Evolutionary conservation across 2,797 vertebrate genomes (phyloP).

Genomic region (Chrysocyon brachyurus): DNA sequence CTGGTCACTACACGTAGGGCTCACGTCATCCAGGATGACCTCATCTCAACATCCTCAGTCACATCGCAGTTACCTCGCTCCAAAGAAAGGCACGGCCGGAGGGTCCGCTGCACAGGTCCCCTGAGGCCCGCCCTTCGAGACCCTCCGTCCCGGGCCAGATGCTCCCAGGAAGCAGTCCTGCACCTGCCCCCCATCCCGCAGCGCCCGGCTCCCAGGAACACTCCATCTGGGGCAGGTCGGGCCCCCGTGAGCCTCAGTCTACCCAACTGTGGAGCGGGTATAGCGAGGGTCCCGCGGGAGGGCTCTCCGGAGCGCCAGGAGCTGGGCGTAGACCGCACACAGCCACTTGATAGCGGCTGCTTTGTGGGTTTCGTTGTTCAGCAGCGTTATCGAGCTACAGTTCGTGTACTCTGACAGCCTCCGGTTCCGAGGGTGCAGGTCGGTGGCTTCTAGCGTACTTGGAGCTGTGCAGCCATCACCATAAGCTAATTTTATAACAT

Average conservation of each 20-base stretch:
- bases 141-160: background rate
- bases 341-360: background rate
- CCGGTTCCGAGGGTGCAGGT: background rate
- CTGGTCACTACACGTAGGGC: accelerated
- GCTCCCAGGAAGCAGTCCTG: background rate
- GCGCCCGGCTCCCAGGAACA: background rate
- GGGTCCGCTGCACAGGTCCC: background rate
- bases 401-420: no score
- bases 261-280: background rate
- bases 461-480: background rate
- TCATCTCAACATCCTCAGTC: background rate
- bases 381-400: background rate
- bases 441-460: background rate
- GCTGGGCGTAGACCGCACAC: accelerated
- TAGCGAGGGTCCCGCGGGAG: background rate
- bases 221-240: accelerated
- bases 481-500: background rate
- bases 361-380: background rate
- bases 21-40: background rate
- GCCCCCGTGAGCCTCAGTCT: background rate
- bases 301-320: background rate
- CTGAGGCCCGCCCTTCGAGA: background rate
- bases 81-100: background rate
- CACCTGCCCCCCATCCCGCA: background rate
- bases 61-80: background rate